Percentiles rank a stretch among this genome's conserved stretches.
Evolutionary conservation across 2,113 vertebrate species (phyloP).

Genomic region (Macquaria australasica): DNA sequence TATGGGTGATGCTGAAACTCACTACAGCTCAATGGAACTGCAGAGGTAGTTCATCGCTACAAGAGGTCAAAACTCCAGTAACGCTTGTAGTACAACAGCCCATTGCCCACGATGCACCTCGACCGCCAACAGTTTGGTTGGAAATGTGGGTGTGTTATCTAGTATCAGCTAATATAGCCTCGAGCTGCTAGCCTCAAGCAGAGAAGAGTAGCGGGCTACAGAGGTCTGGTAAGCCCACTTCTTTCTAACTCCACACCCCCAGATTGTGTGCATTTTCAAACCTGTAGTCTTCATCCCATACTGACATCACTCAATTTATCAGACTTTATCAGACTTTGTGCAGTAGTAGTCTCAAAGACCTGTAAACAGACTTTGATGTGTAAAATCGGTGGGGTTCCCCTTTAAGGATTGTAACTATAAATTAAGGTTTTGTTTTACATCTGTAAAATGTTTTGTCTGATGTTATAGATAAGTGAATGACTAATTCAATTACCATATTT

Average conservation of each 20-base stretch:
- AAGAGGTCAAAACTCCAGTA: neutral
- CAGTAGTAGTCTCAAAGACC: too few species aligned
- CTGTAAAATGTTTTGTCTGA: neutral
- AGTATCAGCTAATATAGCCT: neutral
- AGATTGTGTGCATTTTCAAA: too few species aligned
- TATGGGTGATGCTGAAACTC: too few species aligned
- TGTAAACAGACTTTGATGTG: too few species aligned
- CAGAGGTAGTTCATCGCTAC: neutral
- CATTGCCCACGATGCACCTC: neutral
- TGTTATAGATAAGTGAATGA: neutral
- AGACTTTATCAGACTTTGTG: too few species aligned
- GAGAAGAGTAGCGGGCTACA: neutral
- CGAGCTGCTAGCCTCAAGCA: neutral
- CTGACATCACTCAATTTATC: neutral
- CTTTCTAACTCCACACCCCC: neutral
- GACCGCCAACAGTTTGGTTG: neutral
- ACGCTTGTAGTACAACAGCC: neutral
- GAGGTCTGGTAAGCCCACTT: neutral
- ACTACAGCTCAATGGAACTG: too few species aligned
- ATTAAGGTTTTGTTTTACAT: neutral
- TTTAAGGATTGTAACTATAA: neutral
- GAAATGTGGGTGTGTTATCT: too few species aligned
- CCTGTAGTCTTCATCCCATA: neutral
- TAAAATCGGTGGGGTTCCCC: neutral
- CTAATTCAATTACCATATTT: neutral